Evolutionary conservation across 2,888 invertebrate genomes (phyloP).

Genomic region (Petrolisthes cinctipes): DNA sequence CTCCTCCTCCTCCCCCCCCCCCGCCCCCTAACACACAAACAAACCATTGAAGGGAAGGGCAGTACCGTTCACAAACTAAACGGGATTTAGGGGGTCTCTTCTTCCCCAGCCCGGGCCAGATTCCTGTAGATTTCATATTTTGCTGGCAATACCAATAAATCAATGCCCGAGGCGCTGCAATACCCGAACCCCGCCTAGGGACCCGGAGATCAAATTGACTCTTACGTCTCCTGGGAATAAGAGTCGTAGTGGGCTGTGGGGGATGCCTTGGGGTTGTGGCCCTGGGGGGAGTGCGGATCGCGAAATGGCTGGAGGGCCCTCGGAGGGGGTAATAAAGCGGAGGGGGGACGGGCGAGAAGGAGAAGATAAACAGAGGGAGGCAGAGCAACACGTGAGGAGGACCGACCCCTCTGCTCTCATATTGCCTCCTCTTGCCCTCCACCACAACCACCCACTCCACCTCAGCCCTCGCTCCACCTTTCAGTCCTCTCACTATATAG

Average conservation of each 20-base stretch:
- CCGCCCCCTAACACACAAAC: not conserved
- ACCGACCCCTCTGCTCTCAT: slow-evolving; percentile 31
- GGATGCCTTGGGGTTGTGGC: slow-evolving; percentile 43
- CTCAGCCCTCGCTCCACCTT: too few relatives aligned
- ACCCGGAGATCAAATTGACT: slow-evolving; percentile 45
- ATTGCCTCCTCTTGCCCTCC: slow-evolving; percentile 24
- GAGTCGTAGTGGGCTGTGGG: slow-evolving; percentile 44
- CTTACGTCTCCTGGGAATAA: slow-evolving; percentile 38
- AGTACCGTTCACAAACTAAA: too few relatives aligned
- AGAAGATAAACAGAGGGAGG: slow-evolving; percentile 56
- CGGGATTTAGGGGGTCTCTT: not conserved
- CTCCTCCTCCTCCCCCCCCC: not conserved
- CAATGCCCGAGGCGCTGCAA: slow-evolving; percentile 58
- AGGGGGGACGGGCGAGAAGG: slow-evolving; percentile 54
- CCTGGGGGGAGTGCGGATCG: slow-evolving; percentile 52
- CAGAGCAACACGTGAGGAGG: slow-evolving; percentile 50
- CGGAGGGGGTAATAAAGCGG: slow-evolving; percentile 58
- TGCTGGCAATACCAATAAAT: slow-evolving; percentile 61
- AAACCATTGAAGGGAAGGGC: too few relatives aligned
- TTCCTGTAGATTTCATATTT: slow-evolving; percentile 62
- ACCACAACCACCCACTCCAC: not conserved
- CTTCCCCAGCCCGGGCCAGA: slow-evolving; percentile 35
- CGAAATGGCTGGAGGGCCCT: slow-evolving; percentile 61
- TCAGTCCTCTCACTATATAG: too few relatives aligned
- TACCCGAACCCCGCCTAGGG: slow-evolving; percentile 48